phyloP scores from a whole-genome alignment of 1,140 invertebrate species.

The Drosophila mojavensis region DNA sequence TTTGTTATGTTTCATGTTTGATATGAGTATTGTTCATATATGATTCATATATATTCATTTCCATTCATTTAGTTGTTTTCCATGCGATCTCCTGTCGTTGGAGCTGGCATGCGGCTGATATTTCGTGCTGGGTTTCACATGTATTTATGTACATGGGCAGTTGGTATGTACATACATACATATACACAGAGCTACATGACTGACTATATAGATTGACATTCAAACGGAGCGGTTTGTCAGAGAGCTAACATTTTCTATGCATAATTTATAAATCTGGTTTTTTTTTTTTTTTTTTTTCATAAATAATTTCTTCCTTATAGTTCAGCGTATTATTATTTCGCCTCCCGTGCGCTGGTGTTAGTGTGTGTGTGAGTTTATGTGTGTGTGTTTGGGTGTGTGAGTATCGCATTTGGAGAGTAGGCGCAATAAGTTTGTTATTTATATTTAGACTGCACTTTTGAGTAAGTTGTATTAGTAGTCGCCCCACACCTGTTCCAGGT shows the following conservation, averaged over 20 bases:
- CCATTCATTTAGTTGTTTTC: not conserved
- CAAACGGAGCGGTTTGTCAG: no score
- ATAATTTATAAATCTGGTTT: no score
- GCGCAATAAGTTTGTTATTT: conserved; percentile 54
- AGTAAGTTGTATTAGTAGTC: conserved; percentile 79
- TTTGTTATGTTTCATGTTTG: conserved; percentile 33
- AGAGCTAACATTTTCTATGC: no score
- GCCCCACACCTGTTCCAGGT: conserved; percentile 83
- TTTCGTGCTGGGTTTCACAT: conserved; percentile 6
- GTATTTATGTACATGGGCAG: conserved; percentile 57
- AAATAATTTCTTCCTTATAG: conserved; percentile 8
- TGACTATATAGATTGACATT: conserved; percentile 11
- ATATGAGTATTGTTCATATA: conserved; percentile 47
- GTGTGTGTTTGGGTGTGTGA: conserved; percentile 27
- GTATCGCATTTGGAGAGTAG: conserved; percentile 49
- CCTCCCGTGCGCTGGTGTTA: conserved; percentile 29
- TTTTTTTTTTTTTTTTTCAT: conserved; percentile 24
- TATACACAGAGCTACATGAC: conserved; percentile 39
- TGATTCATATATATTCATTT: not conserved
- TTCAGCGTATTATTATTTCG: conserved; percentile 7
- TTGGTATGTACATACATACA: conserved; percentile 63
- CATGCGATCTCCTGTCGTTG: conserved; percentile 5
- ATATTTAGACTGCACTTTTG: conserved; percentile 63
- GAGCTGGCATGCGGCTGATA: conserved; percentile 24
- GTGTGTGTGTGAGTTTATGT: conserved; percentile 19